Evolutionary conservation across 1,140 invertebrate genomes (phyloP), one percentile per base, ranked within the genome.

Genomic region (Plodia interpunctella): DNA sequence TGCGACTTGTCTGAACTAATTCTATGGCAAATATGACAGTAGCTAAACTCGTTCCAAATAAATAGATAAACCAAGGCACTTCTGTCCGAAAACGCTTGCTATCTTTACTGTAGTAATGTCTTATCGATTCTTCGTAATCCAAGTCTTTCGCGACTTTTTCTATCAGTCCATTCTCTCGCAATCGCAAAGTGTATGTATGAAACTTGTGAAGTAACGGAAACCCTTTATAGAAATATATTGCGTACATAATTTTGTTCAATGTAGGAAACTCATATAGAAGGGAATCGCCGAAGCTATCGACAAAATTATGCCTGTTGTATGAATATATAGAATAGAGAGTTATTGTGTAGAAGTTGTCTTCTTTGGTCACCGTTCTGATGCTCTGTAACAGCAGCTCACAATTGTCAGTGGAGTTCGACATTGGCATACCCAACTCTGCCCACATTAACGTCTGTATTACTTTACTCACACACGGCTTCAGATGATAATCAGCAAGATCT

Each of bases 221-320:
- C 5, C 80, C 83, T 59, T 83, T 83, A 21, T 82, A 71, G 0
- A 78, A 35, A 21, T 78, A 86, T 15, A 75, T 72, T 19, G 54
- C 63, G 19, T 78, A 80, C 0, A 80, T 66, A 0, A 78, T 55
- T 52, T 75, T 76, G 8, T 62, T 64, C 0, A 74, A 54, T 0
- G 56, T 52, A 0, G 60, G 53, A 20, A 86, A 74, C 0, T 55
- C 18, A 38, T 78, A 73, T 4, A 86, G 35, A 10, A 17, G 58
- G 8, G 59, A 15, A 6, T 65, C 51, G 0, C 77, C 76, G 2
- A 50, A 63, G 15, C 68, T 60, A 50, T 80, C 65, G 13, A 55
- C 67, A 65, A 72, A 82, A 5, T 65, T 44, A 2, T 67, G 32
- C 55, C 64, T 66, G 8, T 80, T 57, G 30, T 78, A 78, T 3